A percentile compares a stretch with the other conserved stretches of the same genome.
These are phyloP conservation scores for Limnothrissa miodon DNA, from an alignment of 2,113 vertebrate genomes.

Conservation along the genomic window DNA sequence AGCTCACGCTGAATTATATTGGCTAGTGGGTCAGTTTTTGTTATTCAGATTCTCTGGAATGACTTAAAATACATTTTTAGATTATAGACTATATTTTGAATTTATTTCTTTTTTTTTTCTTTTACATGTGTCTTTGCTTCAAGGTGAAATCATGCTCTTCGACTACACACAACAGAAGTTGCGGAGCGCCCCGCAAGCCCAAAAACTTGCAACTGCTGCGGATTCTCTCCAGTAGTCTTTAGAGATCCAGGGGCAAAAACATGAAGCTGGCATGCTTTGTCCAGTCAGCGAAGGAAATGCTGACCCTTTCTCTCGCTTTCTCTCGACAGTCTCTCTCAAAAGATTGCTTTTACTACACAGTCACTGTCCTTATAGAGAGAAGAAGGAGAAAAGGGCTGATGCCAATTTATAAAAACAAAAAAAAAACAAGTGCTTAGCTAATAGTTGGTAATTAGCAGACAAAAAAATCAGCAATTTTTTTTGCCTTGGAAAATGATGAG, in stretches of 20 bases:
- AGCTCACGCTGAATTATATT: background rate
- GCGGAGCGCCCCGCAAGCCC: background rate
- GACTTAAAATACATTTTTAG: background rate
- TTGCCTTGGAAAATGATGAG: background rate
- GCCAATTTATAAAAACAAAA: background rate
- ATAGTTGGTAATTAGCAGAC: background rate
- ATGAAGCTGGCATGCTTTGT: background rate
- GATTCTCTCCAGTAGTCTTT: background rate
- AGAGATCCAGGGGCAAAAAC: background rate
- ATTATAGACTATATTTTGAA: background rate
- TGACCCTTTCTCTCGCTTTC: background rate
- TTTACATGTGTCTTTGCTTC: background rate
- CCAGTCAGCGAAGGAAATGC: conserved; percentile 3
- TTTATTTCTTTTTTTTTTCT: background rate
- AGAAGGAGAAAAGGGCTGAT: background rate
- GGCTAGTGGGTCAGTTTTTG: background rate
- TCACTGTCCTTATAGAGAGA: background rate
- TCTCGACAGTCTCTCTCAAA: background rate
- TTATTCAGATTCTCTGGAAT: background rate
- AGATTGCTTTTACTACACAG: background rate
- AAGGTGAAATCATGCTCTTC: background rate
- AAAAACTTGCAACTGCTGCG: background rate
- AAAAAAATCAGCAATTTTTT: background rate
- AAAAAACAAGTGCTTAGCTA: background rate
- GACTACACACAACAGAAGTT: background rate